phyloP scores from a whole-genome alignment of 2,113 vertebrate genomes.

The Dendropsophus ebraccatus region DNA sequence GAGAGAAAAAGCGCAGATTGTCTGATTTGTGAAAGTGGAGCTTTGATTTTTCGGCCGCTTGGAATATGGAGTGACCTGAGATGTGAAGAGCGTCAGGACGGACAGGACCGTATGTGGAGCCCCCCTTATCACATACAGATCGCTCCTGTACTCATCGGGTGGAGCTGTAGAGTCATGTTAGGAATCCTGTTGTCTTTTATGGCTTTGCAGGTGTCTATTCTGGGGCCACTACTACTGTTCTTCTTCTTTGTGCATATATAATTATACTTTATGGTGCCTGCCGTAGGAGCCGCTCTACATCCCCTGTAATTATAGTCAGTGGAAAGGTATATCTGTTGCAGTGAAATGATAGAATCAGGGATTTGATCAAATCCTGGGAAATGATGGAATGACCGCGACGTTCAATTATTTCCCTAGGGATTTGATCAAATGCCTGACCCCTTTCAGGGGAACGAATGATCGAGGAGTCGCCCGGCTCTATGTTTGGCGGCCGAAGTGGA shows the following conservation, averaged over 20 bases:
- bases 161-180: neutral
- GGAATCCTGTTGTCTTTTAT: neutral
- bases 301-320: neutral
- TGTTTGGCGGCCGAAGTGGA: no score
- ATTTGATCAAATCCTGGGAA: no score
- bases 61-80: neutral
- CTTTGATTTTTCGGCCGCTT: neutral
- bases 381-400: no score
- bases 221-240: neutral
- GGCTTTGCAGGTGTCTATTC: neutral
- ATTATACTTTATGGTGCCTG: neutral
- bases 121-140: neutral
- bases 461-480: no score
- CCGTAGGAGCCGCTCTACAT: neutral
- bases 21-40: constrained; percentile 28
- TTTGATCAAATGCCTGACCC: no score
- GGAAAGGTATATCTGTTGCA: neutral
- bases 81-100: neutral
- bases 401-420: no score
- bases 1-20: neutral
- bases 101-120: neutral
- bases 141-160: neutral
- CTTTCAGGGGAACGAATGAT: no score
- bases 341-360: neutral
- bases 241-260: neutral